Evolutionary conservation across 2,888 invertebrate species (phyloP).

Genomic region (Ectropis crepuscularia): DNA sequence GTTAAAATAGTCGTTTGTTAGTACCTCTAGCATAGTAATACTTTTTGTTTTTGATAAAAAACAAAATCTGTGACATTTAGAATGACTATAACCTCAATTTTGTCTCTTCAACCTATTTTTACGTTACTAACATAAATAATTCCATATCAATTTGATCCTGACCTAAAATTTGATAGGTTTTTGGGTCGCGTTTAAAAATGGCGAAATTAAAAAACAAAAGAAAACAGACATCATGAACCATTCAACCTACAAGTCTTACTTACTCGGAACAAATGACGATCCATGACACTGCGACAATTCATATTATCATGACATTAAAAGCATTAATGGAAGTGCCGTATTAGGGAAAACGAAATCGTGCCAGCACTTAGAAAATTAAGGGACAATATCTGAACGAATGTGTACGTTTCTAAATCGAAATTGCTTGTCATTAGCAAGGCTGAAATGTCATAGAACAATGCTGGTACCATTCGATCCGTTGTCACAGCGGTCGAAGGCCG

Average conservation of each 20-base stretch:
- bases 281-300: not conserved
- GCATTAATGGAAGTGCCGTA: not conserved
- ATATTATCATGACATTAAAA: not conserved
- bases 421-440: slow-evolving; percentile 82
- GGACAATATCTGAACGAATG: slow-evolving; percentile 70
- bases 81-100: too few species aligned
- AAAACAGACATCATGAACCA: too few species aligned
- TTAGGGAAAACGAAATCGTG: slow-evolving; percentile 27
- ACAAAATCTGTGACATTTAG: too few species aligned
- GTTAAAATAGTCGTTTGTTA: slow-evolving; percentile 1
- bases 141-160: too few species aligned
- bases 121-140: too few species aligned
- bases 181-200: too few species aligned
- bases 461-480: slow-evolving; percentile 61
- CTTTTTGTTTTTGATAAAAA: too few species aligned
- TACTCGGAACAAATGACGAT: not conserved
- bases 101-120: too few species aligned
- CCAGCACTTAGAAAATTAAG: slow-evolving; percentile 60
- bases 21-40: too few species aligned
- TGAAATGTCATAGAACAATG: slow-evolving; percentile 84
- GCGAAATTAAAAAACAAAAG: too few species aligned
- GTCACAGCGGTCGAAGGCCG: slow-evolving; percentile 76
- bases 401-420: slow-evolving; percentile 79
- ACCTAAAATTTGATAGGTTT: too few species aligned
- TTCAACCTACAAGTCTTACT: too few species aligned